phyloP scores from a whole-genome alignment of 2,888 invertebrate genomes.

The Itoplectis maculator region DNA sequence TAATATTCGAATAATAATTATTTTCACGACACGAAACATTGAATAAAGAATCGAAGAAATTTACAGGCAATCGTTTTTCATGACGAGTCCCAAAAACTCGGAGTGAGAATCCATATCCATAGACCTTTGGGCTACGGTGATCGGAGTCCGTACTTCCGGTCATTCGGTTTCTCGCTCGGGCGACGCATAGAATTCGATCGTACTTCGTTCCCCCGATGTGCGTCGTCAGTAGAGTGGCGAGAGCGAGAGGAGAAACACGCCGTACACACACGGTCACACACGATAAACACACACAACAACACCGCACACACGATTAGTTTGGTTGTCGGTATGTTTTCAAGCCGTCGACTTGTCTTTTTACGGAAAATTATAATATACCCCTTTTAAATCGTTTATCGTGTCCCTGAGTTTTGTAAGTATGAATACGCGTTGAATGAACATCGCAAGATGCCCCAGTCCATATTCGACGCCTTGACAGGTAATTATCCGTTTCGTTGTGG shows the following conservation, averaged over 20 bases:
- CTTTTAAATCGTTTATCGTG: conserved; percentile 41
- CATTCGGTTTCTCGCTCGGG: no score
- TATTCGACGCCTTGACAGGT: conserved; percentile 83
- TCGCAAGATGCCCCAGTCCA: conserved; percentile 80
- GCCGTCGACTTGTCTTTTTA: conserved; percentile 60
- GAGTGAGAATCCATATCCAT: no score
- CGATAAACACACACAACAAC: no score
- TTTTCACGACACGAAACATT: no score
- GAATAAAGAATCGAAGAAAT: no score
- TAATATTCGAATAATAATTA: no score
- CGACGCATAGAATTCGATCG: no score
- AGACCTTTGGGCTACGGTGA: no score
- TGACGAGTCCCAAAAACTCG: no score
- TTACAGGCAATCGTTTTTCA: no score
- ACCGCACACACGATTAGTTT: conserved; percentile 18
- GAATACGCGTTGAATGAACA: conserved; percentile 32
- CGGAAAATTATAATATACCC: conserved; percentile 37
- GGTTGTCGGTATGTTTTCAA: conserved; percentile 65
- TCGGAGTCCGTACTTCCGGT: no score
- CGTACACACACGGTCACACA: background rate
- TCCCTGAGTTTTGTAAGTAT: conserved; percentile 46
- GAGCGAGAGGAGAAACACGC: background rate
- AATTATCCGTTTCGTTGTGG: conserved; percentile 58
- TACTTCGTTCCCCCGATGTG: background rate
- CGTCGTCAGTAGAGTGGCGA: conserved; percentile 3